phyloP scores from a whole-genome alignment of 2,888 invertebrate genomes.

The Zaprionus obscuricornis region DNA sequence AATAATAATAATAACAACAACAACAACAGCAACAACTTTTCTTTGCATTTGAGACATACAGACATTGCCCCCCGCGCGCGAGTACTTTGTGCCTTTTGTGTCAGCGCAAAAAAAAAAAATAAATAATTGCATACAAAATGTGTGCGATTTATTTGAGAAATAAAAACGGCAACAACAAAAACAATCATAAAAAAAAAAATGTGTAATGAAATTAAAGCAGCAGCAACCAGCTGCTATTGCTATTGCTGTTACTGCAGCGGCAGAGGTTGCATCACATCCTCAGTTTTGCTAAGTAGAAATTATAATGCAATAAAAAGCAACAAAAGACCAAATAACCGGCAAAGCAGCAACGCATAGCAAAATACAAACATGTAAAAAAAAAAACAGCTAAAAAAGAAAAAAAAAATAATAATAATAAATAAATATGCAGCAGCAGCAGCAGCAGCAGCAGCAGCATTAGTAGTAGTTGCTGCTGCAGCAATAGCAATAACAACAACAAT shows the following conservation, averaged over 20 bases:
- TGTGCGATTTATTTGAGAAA: constrained; percentile 79
- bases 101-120: constrained; percentile 51
- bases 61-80: no score
- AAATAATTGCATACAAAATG: constrained; percentile 78
- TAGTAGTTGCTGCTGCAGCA: constrained; percentile 10
- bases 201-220: constrained; percentile 74
- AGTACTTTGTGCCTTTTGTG: constrained; percentile 49
- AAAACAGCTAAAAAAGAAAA: constrained; percentile 10
- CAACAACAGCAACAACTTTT: constrained; percentile 59
- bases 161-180: constrained; percentile 43
- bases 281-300: constrained; percentile 73
- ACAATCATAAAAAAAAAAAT: constrained; percentile 31
- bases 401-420: constrained; percentile 62
- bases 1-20: constrained; percentile 27
- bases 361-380: constrained; percentile 26
- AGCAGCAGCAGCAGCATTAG: constrained; percentile 8
- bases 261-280: constrained; percentile 70
- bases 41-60: constrained; percentile 75
- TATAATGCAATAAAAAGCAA: constrained; percentile 71
- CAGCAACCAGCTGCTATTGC: constrained; percentile 14
- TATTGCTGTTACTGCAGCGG: constrained; percentile 8
- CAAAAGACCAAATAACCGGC: constrained; percentile 47
- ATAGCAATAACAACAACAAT: constrained; percentile 9
- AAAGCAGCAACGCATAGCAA: constrained; percentile 47
- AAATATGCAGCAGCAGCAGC: constrained; percentile 57